Evolutionary conservation across 2,888 invertebrate species (phyloP).

Genomic region (Odontocerum albicorne): DNA sequence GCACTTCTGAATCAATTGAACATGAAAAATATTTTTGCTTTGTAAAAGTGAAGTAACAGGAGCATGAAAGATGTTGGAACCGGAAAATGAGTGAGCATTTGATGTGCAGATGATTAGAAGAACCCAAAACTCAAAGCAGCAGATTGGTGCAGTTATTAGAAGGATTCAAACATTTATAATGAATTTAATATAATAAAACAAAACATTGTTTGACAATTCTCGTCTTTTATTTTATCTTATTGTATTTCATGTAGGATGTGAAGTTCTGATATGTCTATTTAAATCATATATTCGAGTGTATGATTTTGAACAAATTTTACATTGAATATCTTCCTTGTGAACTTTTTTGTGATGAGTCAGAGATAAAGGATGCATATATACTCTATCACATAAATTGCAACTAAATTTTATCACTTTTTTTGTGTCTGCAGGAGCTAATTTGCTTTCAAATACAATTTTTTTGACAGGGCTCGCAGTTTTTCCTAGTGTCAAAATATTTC

Average conservation of each 20-base stretch:
- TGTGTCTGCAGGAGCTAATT: conserved; percentile 12
- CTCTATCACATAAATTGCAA: conserved; percentile 50
- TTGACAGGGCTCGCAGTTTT: conserved; percentile 14
- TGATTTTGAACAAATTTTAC: conserved; percentile 43
- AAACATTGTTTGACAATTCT: background rate
- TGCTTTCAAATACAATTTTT: conserved; percentile 21
- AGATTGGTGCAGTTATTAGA: too few relatives aligned
- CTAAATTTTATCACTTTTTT: conserved; percentile 17
- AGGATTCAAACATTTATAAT: too few relatives aligned
- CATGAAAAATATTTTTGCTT: too few relatives aligned
- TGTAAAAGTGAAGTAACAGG: too few relatives aligned
- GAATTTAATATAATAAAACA: conserved; percentile 8
- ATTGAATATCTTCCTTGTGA: conserved; percentile 48
- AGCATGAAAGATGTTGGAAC: too few relatives aligned
- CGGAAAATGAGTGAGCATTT: too few relatives aligned
- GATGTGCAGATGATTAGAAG: too few relatives aligned
- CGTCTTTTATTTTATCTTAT: conserved; percentile 9
- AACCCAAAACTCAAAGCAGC: too few relatives aligned
- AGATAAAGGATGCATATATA: conserved; percentile 48
- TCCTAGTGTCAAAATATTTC: conserved; percentile 9
- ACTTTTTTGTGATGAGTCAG: conserved; percentile 49
- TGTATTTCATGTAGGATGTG: conserved; percentile 9
- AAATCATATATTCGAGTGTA: conserved; percentile 29
- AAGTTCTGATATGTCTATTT: conserved; percentile 28
- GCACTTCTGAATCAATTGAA: too few relatives aligned